Evolutionary conservation across 30 jellyfish, hydroid and myxozoan species (phyloP).

Genomic region (Rhopilema esculentum): DNA sequence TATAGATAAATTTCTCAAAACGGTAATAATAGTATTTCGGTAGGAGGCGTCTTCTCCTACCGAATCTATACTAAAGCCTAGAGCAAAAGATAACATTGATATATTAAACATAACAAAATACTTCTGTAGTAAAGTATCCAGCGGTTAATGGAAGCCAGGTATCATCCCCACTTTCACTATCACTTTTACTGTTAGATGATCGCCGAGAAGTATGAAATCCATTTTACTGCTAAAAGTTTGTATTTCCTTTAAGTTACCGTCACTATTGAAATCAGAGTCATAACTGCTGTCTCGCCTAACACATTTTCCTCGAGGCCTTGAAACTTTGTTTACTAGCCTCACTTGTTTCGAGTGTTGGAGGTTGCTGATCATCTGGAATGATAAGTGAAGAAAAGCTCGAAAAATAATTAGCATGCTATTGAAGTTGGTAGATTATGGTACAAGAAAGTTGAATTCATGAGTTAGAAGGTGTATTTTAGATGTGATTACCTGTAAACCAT

Average conservation of each 20-base stretch:
- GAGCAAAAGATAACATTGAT: background rate
- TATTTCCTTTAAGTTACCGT: background rate
- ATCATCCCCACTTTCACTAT: background rate
- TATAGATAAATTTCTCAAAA: too few species aligned
- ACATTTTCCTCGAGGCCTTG: background rate
- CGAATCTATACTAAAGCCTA: background rate
- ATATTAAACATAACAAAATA: background rate
- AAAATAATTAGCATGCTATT: background rate
- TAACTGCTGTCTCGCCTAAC: background rate
- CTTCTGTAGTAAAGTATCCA: background rate
- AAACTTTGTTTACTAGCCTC: background rate
- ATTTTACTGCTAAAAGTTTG: background rate
- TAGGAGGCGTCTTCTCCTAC: background rate
- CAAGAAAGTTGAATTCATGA: background rate
- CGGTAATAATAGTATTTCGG: background rate
- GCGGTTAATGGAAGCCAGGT: background rate
- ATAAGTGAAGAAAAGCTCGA: background rate
- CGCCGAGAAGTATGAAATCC: background rate
- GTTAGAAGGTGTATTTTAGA: background rate
- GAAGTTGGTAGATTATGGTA: background rate
- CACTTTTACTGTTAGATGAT: background rate
- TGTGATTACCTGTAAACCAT: constrained; percentile 30
- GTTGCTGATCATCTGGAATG: background rate
- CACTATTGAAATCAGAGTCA: background rate
- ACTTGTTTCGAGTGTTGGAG: background rate